phyloP scores from a whole-genome alignment of 2,113 vertebrate species.

The Clarias batrachus region DNA sequence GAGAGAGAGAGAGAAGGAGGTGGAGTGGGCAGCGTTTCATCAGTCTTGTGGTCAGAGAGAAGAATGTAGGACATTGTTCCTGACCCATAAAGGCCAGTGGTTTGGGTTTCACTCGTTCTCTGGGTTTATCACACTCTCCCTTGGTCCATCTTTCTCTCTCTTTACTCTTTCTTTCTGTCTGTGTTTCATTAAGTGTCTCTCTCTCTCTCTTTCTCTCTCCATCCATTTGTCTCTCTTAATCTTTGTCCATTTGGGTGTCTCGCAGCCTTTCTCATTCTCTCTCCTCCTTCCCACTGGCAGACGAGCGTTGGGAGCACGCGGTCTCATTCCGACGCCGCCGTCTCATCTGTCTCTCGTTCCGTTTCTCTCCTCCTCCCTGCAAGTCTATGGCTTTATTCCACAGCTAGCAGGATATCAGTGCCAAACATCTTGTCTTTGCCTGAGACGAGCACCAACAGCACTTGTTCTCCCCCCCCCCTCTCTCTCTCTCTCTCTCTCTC shows the following conservation, averaged over 20 bases:
- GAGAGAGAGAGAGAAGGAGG: background rate
- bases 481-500: background rate
- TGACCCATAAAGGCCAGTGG: constrained; percentile 61
- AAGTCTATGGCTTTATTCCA: background rate
- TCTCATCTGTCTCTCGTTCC: constrained; percentile 55
- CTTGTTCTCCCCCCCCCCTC: background rate
- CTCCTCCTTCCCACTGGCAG: constrained; percentile 52
- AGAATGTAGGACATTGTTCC: constrained; percentile 71
- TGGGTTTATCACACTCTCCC: constrained; percentile 29
- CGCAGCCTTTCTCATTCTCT: background rate
- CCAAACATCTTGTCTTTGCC: background rate
- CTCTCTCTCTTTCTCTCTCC: constrained; percentile 25
- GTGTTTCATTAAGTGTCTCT: background rate
- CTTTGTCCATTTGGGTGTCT: background rate
- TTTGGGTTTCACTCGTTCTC: constrained; percentile 60
- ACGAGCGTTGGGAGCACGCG: constrained; percentile 27
- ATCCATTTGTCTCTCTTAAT: background rate
- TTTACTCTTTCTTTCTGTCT: background rate
- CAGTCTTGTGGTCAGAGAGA: constrained; percentile 63
- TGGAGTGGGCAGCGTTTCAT: constrained; percentile 35
- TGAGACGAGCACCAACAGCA: background rate
- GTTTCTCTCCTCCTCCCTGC: background rate
- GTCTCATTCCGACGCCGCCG: constrained; percentile 46
- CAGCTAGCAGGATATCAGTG: background rate
- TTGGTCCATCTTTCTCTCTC: constrained; percentile 30